These are phyloP conservation scores for Tachysurus vachellii DNA, from an alignment of 2,113 vertebrate species.

Conservation along the genomic window DNA sequence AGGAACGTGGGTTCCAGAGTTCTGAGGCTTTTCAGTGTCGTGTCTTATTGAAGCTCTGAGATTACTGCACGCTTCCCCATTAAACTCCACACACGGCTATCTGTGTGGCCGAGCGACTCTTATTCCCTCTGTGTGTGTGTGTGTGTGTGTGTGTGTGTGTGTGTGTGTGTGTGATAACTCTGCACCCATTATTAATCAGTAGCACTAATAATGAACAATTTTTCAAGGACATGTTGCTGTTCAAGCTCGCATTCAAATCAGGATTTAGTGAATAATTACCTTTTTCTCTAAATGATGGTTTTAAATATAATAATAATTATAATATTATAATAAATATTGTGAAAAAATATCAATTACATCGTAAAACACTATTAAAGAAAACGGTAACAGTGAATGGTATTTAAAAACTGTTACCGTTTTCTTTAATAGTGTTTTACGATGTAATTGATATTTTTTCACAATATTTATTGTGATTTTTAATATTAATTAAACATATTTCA, in stretches of 20 bases:
- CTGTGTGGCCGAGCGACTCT: not conserved
- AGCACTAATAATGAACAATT: not conserved
- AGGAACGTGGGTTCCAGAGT: constrained; percentile 51
- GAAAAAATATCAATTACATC: no score
- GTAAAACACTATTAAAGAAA: not conserved
- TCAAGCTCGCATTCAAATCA: not conserved
- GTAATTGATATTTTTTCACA: no score
- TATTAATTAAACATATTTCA: no score
- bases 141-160: constrained; percentile 19
- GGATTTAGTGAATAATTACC: no score
- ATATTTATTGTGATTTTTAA: no score
- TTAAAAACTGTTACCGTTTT: no score
- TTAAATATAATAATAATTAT: no score
- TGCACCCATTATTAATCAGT: not conserved
- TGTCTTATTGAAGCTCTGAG: constrained; percentile 58
- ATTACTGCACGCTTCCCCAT: constrained; percentile 54
- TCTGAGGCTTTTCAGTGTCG: constrained; percentile 62
- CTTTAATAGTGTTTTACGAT: not conserved
- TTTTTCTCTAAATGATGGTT: no score
- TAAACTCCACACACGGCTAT: constrained; percentile 48
- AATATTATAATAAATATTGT: no score
- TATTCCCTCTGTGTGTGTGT: constrained; percentile 1
- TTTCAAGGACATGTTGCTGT: not conserved
- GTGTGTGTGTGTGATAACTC: constrained; percentile 16
- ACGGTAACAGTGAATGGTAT: no score